phyloP scores from a whole-genome alignment of 2,797 vertebrate genomes.

The Poeciliopsis presidionis region DNA sequence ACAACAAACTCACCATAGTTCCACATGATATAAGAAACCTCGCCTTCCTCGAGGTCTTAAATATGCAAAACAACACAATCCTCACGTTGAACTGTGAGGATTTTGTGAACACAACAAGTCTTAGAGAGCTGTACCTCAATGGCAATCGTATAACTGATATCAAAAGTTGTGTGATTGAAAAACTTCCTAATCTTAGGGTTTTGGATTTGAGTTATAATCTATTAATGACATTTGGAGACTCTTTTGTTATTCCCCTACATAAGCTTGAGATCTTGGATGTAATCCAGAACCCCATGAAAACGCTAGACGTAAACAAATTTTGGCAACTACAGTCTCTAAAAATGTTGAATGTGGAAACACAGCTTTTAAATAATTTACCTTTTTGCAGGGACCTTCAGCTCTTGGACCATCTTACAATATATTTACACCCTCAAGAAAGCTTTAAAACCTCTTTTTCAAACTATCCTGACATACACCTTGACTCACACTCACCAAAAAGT shows the following conservation, averaged over 20 bases:
- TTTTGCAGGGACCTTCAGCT: background rate
- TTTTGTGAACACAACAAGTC: slow-evolving; percentile 4
- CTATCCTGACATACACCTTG: rapidly evolving
- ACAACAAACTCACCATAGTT: slow-evolving; percentile 2
- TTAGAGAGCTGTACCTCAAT: slow-evolving; percentile 1
- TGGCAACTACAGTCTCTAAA: background rate
- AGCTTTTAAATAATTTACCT: background rate
- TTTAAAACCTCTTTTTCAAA: background rate
- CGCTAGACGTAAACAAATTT: no score
- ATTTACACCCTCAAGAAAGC: rapidly evolving
- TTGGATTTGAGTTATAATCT: background rate
- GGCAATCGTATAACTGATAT: background rate
- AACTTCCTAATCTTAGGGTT: background rate
- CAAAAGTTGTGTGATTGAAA: background rate
- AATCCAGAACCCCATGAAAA: background rate
- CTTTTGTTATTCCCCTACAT: background rate
- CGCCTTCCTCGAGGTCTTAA: slow-evolving; percentile 14
- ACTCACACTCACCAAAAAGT: slow-evolving; percentile 4
- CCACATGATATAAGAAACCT: slow-evolving; percentile 21
- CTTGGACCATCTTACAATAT: slow-evolving; percentile 20
- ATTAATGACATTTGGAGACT: background rate
- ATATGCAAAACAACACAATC: slow-evolving; percentile 9
- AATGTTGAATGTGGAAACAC: background rate
- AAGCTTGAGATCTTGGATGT: background rate
- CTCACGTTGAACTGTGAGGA: slow-evolving; percentile 5